phyloP scores from a whole-genome alignment of 2,113 vertebrate genomes.

The Tetraodon nigroviridis region DNA sequence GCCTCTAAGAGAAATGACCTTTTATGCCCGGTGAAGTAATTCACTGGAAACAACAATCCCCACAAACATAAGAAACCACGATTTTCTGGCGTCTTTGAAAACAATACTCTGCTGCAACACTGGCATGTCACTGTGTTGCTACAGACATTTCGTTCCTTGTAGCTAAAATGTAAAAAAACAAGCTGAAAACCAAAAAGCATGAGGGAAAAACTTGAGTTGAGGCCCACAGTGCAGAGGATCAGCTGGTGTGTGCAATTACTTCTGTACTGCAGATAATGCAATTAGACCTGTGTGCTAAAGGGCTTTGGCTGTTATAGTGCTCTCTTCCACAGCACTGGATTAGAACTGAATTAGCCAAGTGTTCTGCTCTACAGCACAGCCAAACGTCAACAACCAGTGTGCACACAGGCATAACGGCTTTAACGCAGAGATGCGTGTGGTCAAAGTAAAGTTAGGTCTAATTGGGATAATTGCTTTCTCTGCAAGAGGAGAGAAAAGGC shows the following conservation, averaged over 20 bases:
- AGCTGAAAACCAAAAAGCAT: neutral
- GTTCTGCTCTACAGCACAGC: slow-evolving; percentile 42
- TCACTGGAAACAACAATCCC: neutral
- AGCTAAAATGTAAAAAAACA: neutral
- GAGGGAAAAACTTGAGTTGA: slow-evolving; percentile 4
- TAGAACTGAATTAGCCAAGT: slow-evolving; percentile 44
- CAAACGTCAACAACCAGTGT: slow-evolving; percentile 52
- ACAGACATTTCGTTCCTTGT: no score
- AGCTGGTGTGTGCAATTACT: slow-evolving; percentile 56
- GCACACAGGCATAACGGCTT: slow-evolving; percentile 26
- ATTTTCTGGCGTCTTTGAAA: neutral
- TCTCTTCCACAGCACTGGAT: slow-evolving; percentile 50
- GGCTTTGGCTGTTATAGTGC: slow-evolving; percentile 46
- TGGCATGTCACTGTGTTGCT: no score
- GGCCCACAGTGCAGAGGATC: slow-evolving; percentile 34
- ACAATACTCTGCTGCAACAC: no score
- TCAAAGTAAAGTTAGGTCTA: slow-evolving; percentile 21
- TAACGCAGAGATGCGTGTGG: neutral
- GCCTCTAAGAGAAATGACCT: neutral
- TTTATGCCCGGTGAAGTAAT: neutral
- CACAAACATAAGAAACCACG: neutral
- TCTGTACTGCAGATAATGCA: slow-evolving; percentile 58
- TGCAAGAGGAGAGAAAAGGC: neutral
- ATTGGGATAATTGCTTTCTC: slow-evolving; percentile 25
- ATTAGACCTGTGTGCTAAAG: slow-evolving; percentile 61